Percentiles rank a stretch among this genome's conserved stretches.
Conservation (phyloP, 2,797 vertebrate genomes). For the Dryobates pubescens region DNA sequence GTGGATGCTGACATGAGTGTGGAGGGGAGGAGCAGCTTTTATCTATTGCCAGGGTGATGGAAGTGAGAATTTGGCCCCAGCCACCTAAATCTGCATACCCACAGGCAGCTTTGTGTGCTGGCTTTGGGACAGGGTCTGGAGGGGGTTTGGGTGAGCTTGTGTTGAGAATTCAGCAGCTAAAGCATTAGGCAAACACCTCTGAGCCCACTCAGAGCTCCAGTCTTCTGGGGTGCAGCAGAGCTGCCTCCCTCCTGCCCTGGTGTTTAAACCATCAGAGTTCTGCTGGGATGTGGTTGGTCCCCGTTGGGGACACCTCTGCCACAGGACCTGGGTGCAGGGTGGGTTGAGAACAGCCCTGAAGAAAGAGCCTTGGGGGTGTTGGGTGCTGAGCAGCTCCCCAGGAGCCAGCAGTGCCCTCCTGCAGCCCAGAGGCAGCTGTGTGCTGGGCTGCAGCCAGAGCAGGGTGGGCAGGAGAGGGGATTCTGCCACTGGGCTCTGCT, state of each 20-base stretch:
- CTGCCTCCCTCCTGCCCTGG: not conserved
- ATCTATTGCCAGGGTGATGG: not conserved
- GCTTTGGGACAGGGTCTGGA: not conserved
- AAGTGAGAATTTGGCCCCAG: not conserved
- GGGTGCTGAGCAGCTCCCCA: too few relatives aligned
- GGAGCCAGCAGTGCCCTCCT: too few relatives aligned
- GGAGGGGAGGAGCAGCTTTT: not conserved
- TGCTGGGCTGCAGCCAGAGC: too few relatives aligned
- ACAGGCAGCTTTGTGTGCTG: fast-evolving
- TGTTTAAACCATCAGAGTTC: not conserved
- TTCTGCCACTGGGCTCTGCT: too few relatives aligned
- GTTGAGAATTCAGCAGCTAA: not conserved
- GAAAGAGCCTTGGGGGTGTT: too few relatives aligned
- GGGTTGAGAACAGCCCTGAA: too few relatives aligned
- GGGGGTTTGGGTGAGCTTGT: not conserved
- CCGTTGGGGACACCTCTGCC: not conserved
- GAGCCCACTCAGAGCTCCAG: not conserved
- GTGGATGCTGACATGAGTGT: not conserved
- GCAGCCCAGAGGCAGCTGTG: too few relatives aligned
- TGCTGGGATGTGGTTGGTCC: not conserved
- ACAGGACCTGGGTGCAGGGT: too few relatives aligned
- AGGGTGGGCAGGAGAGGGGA: too few relatives aligned
- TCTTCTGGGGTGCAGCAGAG: not conserved
- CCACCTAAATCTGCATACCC: not conserved
- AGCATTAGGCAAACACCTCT: not conserved